A percentile compares a stretch with the other conserved stretches of the same genome.
Conservation (phyloP, 1,140 invertebrate species). For the Medauroidea extradentata region DNA sequence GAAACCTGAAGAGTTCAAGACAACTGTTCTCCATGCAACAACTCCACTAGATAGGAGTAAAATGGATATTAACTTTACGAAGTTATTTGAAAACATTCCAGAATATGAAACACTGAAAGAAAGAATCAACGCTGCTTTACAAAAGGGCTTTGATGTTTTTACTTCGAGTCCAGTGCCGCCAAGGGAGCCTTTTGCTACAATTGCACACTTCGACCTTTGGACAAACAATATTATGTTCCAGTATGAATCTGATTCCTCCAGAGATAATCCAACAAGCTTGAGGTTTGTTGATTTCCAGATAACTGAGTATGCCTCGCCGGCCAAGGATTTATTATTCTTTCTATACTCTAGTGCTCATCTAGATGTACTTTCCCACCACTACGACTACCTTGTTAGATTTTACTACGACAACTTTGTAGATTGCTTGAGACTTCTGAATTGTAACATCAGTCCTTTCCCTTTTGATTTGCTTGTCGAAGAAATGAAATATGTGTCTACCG, state of each 20-base stretch:
- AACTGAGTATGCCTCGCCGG: constrained; percentile 11
- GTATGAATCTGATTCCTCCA: background rate
- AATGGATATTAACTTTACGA: background rate
- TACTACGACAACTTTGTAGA: constrained; percentile 18
- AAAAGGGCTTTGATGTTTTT: background rate
- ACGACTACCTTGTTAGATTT: constrained; percentile 13
- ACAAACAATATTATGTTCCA: constrained; percentile 16
- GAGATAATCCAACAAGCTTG: no score
- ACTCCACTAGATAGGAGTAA: background rate
- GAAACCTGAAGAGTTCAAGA: constrained; percentile 5
- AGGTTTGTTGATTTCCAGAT: background rate
- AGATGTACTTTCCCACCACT: constrained; percentile 1
- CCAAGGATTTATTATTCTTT: constrained; percentile 21
- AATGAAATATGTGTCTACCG: no score
- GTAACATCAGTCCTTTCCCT: constrained; percentile 19
- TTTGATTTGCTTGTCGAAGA: no score
- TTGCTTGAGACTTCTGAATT: constrained; percentile 18
- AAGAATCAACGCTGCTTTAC: background rate
- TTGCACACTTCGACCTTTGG: constrained; percentile 13
- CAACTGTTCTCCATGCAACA: background rate
- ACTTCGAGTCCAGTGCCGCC: background rate
- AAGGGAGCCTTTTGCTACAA: constrained; percentile 14
- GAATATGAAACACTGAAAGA: background rate
- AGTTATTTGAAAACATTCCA: background rate
- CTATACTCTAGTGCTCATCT: constrained; percentile 1